Percentiles rank a stretch among this genome's conserved stretches.
Conservation (phyloP, 2,888 invertebrate genomes). For the Aquatica leii region DNA sequence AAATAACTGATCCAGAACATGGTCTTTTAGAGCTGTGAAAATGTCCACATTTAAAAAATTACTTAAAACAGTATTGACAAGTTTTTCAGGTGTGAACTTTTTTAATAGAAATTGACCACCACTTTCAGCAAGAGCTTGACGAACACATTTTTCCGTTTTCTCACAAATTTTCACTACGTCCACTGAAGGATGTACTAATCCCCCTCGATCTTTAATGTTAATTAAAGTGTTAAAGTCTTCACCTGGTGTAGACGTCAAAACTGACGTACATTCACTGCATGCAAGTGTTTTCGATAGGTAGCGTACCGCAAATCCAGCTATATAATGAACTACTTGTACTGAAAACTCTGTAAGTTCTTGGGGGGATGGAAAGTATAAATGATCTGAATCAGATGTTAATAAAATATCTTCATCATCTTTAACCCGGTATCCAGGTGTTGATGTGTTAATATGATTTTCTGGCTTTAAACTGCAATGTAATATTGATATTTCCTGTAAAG, state of each 20-base stretch:
- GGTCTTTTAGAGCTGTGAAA: no score
- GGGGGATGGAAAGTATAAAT: background rate
- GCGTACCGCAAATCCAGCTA: background rate
- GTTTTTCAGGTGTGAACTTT: no score
- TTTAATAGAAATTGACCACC: no score
- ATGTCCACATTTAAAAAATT: no score
- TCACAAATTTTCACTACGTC: background rate
- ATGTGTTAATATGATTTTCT: background rate
- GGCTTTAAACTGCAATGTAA: slow-evolving; percentile 23
- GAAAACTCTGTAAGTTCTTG: background rate
- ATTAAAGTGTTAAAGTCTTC: background rate
- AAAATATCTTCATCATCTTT: background rate
- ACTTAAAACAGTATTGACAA: no score
- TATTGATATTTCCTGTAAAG: slow-evolving; percentile 36
- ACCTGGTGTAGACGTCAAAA: no score
- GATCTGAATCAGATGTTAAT: no score
- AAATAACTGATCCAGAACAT: no score
- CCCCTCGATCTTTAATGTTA: background rate
- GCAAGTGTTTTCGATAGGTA: background rate
- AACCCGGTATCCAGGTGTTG: background rate
- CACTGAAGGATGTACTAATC: background rate
- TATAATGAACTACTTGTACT: background rate
- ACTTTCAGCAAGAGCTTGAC: no score
- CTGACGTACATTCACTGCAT: background rate
- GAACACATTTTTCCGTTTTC: background rate